Conservation (phyloP, 1,140 invertebrate genomes). For the Hesperophylax magnus region DNA sequence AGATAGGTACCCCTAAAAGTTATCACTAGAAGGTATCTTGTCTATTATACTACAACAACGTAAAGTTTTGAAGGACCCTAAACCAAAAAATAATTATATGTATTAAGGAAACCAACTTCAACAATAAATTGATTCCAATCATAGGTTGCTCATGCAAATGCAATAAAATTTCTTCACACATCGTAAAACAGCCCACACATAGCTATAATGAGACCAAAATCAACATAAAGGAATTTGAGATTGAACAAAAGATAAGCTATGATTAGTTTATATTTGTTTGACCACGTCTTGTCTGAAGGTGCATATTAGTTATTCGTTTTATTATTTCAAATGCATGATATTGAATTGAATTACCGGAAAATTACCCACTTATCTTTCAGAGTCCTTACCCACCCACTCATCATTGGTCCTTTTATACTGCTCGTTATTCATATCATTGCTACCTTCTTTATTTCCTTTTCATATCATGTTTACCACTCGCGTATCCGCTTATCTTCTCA, state of each 20-base stretch:
- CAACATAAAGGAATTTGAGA: not conserved
- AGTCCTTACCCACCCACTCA: too few relatives aligned
- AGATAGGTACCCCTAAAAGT: too few relatives aligned
- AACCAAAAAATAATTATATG: too few relatives aligned
- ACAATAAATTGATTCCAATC: too few relatives aligned
- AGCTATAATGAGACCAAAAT: not conserved
- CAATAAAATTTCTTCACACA: slow-evolving; percentile 15
- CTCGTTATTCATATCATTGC: too few relatives aligned
- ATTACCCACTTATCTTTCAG: not conserved
- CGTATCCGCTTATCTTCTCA: too few relatives aligned
- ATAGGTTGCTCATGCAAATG: not conserved
- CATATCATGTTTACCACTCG: too few relatives aligned
- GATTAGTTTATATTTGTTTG: slow-evolving; percentile 12
- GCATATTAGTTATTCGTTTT: slow-evolving; percentile 4
- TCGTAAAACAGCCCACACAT: not conserved
- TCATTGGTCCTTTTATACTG: too few relatives aligned
- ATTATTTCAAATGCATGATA: not conserved
- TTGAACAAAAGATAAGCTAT: slow-evolving; percentile 1
- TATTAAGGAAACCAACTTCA: not conserved
- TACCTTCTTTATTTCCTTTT: too few relatives aligned
- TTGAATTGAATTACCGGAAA: slow-evolving; percentile 20
- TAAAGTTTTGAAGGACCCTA: too few relatives aligned
- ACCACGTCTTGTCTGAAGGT: not conserved
- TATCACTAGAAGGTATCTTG: too few relatives aligned
- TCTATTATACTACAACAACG: too few relatives aligned